A percentile compares a stretch with the other conserved stretches of the same genome.
Evolutionary conservation across 2,113 vertebrate genomes (phyloP).

Genomic region (Mustelus asterias): DNA sequence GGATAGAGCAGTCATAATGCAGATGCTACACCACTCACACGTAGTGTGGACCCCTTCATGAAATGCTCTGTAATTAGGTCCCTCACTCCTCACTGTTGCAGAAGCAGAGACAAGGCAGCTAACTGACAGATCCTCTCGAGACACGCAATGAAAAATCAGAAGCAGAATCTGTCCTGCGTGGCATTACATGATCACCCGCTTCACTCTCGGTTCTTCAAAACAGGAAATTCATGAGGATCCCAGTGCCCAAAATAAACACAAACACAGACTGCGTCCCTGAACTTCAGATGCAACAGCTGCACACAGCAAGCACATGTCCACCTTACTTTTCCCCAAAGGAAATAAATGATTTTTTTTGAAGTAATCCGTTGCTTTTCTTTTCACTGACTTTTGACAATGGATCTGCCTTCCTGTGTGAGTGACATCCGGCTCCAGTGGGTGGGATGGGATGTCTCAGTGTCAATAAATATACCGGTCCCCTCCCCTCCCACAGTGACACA

Average conservation of each 20-base stretch:
- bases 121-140: neutral
- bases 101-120: neutral
- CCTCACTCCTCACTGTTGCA: neutral
- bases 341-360: neutral
- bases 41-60: neutral
- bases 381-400: neutral
- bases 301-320: neutral
- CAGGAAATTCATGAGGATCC: neutral
- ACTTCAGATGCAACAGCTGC: neutral
- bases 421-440: neutral
- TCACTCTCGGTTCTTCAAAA: neutral
- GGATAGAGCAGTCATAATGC: neutral
- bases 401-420: neutral
- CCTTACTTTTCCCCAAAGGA: neutral
- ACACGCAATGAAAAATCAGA: neutral
- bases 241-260: slow-evolving; percentile 2
- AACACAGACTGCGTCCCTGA: neutral
- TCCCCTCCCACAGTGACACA: neutral
- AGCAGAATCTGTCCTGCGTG: neutral
- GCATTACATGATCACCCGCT: neutral
- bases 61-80: neutral
- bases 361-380: neutral
- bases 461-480: neutral
- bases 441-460: neutral
- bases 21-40: neutral